phyloP scores from a whole-genome alignment of 2,888 invertebrate genomes.

The Dioctria linearis region DNA sequence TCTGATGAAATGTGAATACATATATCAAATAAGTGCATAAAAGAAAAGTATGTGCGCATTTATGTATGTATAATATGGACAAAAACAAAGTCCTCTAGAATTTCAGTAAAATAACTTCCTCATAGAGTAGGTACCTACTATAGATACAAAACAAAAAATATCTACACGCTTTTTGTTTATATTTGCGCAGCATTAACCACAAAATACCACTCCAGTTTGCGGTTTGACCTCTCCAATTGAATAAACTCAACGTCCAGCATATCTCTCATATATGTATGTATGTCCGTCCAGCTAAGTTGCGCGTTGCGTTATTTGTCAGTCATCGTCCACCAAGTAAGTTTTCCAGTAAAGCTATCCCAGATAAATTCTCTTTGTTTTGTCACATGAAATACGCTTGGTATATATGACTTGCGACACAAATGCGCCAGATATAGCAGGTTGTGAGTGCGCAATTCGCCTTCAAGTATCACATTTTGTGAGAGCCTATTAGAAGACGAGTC shows the following conservation, averaged over 20 bases:
- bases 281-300: background rate
- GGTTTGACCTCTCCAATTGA: slow-evolving; percentile 49
- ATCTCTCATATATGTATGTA: background rate
- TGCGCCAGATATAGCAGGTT: slow-evolving; percentile 11
- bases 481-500: slow-evolving; percentile 50
- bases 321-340: background rate
- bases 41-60: too few relatives aligned
- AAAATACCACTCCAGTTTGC: slow-evolving; percentile 35
- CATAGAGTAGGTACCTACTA: background rate
- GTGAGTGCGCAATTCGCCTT: slow-evolving; percentile 23
- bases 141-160: background rate
- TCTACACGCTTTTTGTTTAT: background rate
- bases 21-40: too few relatives aligned
- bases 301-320: slow-evolving; percentile 19
- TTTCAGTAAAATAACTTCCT: slow-evolving; percentile 23
- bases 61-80: background rate
- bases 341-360: background rate
- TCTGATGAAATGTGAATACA: too few relatives aligned
- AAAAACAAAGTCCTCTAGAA: slow-evolving; percentile 32
- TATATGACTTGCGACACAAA: slow-evolving; percentile 26
- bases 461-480: slow-evolving; percentile 39
- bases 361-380: slow-evolving; percentile 12
- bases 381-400: slow-evolving; percentile 1
- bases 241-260: slow-evolving; percentile 24
- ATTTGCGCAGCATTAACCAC: slow-evolving; percentile 16